Evolutionary conservation across 35 echinoderm and acorn worm genomes (phyloP).

Genomic region (Ophiothrix spiculata): DNA sequence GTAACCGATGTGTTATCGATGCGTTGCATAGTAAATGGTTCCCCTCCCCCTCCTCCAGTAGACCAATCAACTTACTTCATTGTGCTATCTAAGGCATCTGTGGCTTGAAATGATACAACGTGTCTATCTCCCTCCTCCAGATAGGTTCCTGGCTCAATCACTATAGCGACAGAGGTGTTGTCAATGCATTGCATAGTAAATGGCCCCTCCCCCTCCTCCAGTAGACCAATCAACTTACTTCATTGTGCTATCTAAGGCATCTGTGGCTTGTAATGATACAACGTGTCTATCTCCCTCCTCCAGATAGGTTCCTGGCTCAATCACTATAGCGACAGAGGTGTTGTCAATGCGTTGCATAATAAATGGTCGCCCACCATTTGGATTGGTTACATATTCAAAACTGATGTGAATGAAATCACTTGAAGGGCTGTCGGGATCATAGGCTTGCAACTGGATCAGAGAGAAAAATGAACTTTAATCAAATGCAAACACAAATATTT

Average conservation of each 20-base stretch:
- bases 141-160: not conserved
- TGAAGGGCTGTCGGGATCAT: not conserved
- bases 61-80: not conserved
- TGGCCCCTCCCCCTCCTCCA: not conserved
- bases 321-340: not conserved
- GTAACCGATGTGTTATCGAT: not conserved
- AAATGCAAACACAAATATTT: no score
- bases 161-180: not conserved
- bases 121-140: not conserved
- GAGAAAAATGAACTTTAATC: no score
- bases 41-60: no score
- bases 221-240: not conserved
- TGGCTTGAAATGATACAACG: slow-evolving; percentile 14
- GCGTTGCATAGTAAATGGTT: no score
- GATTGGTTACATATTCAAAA: slow-evolving; percentile 1
- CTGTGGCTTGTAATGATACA: slow-evolving; percentile 13
- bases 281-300: not conserved
- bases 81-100: not conserved
- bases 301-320: not conserved
- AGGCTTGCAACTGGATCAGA: not conserved
- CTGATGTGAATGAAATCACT: not conserved
- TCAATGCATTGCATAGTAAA: not conserved
- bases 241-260: not conserved
- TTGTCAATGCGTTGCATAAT: not conserved
- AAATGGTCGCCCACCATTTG: not conserved